Evolutionary conservation across 2,888 invertebrate genomes (phyloP).

Genomic region (Melanostoma mellinum): DNA sequence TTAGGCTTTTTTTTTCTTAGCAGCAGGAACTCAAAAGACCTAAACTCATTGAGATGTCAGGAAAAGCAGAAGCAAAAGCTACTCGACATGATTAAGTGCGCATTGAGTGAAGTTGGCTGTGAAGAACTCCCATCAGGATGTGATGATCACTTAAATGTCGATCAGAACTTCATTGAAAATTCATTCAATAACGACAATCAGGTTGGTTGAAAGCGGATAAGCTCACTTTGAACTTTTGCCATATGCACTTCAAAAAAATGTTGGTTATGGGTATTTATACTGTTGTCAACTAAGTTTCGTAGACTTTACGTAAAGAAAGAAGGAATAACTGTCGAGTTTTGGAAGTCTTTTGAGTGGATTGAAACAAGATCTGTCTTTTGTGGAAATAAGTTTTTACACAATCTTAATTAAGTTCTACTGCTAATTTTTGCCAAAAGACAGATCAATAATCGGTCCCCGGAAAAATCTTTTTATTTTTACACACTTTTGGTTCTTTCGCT

Average conservation of each 20-base stretch:
- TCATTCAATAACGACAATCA: slow-evolving; percentile 84
- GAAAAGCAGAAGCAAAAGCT: slow-evolving; percentile 92
- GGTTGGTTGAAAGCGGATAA: slow-evolving; percentile 81
- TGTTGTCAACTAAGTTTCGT: not conserved
- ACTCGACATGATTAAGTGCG: slow-evolving; percentile 91
- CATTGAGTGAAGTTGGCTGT: slow-evolving; percentile 93
- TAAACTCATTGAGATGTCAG: slow-evolving; percentile 90
- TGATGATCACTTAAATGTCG: slow-evolving; percentile 85
- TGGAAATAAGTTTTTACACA: too few relatives aligned
- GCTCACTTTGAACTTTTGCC: not conserved
- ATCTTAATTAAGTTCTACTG: too few relatives aligned
- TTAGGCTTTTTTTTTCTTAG: slow-evolving; percentile 14
- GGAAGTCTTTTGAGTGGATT: not conserved
- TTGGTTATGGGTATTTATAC: slow-evolving; percentile 8
- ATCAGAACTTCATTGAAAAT: slow-evolving; percentile 85
- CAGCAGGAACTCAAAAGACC: slow-evolving; percentile 85
- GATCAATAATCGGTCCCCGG: too few relatives aligned
- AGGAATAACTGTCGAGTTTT: slow-evolving; percentile 35
- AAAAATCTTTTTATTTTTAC: too few relatives aligned
- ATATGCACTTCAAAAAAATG: not conserved
- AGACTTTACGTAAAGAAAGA: slow-evolving; percentile 30
- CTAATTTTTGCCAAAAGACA: too few relatives aligned
- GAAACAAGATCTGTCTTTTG: too few relatives aligned
- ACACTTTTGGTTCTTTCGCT: too few relatives aligned
- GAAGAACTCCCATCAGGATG: slow-evolving; percentile 94